Base-by-base conservation (phyloP, 2,888 invertebrate species). In the Dysmachus trigonus region DNA sequence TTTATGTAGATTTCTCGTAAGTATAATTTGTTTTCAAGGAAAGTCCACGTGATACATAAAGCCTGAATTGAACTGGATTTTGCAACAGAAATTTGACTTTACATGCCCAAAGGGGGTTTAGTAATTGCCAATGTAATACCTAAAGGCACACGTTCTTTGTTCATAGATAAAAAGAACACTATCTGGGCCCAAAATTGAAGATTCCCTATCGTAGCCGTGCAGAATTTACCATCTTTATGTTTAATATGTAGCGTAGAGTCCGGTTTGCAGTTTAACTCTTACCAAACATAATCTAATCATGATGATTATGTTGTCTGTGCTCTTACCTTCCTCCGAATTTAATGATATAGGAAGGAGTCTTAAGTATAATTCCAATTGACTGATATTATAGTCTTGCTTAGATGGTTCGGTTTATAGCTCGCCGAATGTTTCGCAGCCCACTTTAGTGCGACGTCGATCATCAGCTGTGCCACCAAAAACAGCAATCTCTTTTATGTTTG, bases 121-220 rank as follows among this genome's bases (percentile, higher is more conserved):
- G 89, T 89, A 41, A 90, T 89, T 18, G 90, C 91, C 4, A 91
- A 91, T 47, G 91, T 89, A 10, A 91, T 51, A 10, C 91, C 91
- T 53, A 92, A 88, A 3, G 91, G 90, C 4, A 92, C 90, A 22
- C 90, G 87, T 31, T 90, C 90, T 89, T 91, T 90, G 81, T 91
- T 90, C 87, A 90, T 89, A 62, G 51, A 51, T 81, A 81, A 18
- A 62, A 85, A 85, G 73, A 85, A 85, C 31, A 85, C 85, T 85
- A 30, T 85, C 76, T 79, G 53, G 76, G 83, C 76, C 84, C 27
- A 53, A 85, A 76, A 47, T 74, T 85, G 47, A 8, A 85, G 72
- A 33, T 85, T 30, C 15, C 73, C 2, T 38, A 84, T 84, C 53
- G 82, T 77, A 73, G 73, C 77, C 47, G 85, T 85, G 82, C 85